phyloP scores from a whole-genome alignment of 2,113 vertebrate species.

The western clawed frog (Xenopus tropicalis) region DNA sequence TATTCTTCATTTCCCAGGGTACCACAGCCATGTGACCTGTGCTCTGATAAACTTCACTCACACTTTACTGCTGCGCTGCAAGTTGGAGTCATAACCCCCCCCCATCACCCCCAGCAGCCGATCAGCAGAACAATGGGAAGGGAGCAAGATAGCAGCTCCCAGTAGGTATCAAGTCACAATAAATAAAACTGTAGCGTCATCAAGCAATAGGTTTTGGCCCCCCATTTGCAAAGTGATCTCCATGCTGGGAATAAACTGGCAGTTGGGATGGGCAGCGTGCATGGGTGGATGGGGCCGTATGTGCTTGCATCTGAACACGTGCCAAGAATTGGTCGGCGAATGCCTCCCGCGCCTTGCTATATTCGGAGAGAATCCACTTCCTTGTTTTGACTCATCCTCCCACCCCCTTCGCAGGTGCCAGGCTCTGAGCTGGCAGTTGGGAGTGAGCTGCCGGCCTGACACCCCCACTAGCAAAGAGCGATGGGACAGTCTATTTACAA shows the following conservation, averaged over 20 bases:
- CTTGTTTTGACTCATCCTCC: conserved; percentile 17
- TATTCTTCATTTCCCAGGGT: too few relatives aligned
- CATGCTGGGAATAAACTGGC: conserved; percentile 25
- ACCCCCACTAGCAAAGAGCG: background rate
- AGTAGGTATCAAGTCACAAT: too few relatives aligned
- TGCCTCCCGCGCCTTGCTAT: conserved; percentile 9
- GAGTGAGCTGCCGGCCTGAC: background rate
- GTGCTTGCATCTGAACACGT: conserved; percentile 14
- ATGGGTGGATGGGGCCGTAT: background rate
- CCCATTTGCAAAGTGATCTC: background rate
- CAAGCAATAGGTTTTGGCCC: too few relatives aligned
- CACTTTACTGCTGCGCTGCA: too few relatives aligned
- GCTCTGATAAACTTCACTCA: too few relatives aligned
- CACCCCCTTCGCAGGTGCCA: background rate
- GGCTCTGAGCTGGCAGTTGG: conserved; percentile 1
- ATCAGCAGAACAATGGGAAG: too few relatives aligned
- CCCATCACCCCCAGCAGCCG: too few relatives aligned
- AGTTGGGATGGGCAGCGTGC: background rate
- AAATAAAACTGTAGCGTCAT: too few relatives aligned
- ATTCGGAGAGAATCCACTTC: conserved; percentile 15
- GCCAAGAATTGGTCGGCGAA: conserved; percentile 9
- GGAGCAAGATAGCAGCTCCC: too few relatives aligned
- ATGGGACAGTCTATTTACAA: background rate
- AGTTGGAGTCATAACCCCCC: too few relatives aligned
- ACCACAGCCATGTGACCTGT: too few relatives aligned